These are phyloP conservation scores for Cyphomyrus plagiostoma DNA, from an alignment of 2,113 vertebrate genomes.

Conservation along the genomic window DNA sequence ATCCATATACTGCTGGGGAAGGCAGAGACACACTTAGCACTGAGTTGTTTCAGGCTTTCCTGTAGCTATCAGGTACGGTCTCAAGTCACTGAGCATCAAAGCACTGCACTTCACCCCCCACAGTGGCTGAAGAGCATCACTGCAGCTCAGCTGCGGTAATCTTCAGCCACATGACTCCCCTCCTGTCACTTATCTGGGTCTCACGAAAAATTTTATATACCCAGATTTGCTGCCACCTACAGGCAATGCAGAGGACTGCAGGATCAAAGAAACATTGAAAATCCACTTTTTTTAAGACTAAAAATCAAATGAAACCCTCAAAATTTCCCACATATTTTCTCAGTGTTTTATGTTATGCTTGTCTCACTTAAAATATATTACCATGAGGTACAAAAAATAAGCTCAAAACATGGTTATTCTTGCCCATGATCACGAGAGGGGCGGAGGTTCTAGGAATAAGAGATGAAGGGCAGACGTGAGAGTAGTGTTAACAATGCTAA, in stretches of 20 bases:
- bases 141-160: slow-evolving; percentile 12
- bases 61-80: neutral
- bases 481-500: neutral
- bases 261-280: neutral
- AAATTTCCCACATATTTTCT: neutral
- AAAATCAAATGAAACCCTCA: neutral
- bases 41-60: neutral
- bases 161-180: neutral
- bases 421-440: neutral
- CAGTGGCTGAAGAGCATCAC: neutral
- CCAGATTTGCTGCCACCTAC: slow-evolving; percentile 12
- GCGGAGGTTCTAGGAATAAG: neutral
- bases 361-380: neutral
- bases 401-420: neutral
- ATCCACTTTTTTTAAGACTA: neutral
- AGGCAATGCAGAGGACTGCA: neutral
- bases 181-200: neutral
- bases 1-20: neutral
- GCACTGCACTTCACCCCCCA: slow-evolving; percentile 10
- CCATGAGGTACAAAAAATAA: neutral
- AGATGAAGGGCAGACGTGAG: neutral
- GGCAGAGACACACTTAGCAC: neutral
- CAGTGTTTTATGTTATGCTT: neutral
- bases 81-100: neutral
- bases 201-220: neutral